These are phyloP conservation scores for Alces alces DNA, from an alignment of 2,113 vertebrate species.

Conservation along the genomic window DNA sequence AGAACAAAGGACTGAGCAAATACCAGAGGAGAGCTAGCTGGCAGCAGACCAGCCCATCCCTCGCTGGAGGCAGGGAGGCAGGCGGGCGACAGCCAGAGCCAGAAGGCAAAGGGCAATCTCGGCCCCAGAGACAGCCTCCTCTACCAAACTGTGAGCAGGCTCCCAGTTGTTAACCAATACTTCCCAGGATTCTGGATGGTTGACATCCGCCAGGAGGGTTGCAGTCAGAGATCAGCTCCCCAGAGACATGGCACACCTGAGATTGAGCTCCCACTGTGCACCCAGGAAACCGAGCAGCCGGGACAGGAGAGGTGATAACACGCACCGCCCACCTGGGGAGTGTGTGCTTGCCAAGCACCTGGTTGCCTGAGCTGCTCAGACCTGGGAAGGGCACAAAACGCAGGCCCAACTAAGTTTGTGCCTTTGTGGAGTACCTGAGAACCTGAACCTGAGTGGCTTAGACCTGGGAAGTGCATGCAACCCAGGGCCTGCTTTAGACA, in stretches of 20 bases:
- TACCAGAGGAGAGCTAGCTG: background rate
- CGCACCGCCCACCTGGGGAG: accelerated
- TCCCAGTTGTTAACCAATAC: background rate
- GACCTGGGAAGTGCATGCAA: background rate
- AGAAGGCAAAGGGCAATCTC: background rate
- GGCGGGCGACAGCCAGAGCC: accelerated
- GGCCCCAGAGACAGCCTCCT: accelerated
- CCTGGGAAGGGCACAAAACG: background rate
- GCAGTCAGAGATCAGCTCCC: background rate
- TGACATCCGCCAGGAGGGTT: background rate
- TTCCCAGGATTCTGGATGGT: background rate
- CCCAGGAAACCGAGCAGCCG: background rate
- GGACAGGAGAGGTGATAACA: background rate
- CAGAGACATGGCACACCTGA: background rate
- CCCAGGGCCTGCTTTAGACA: background rate
- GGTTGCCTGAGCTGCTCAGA: accelerated
- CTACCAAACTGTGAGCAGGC: background rate
- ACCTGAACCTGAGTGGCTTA: background rate
- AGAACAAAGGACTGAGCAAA: background rate
- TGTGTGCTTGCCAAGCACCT: background rate
- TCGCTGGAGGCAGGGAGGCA: accelerated
- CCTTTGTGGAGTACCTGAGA: accelerated
- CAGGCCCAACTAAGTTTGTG: background rate
- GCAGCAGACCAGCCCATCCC: accelerated
- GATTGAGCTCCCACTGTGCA: accelerated